A percentile compares a stretch with the other conserved stretches of the same genome.
Conservation (phyloP, 2,113 vertebrate species). For the Passer domesticus region DNA sequence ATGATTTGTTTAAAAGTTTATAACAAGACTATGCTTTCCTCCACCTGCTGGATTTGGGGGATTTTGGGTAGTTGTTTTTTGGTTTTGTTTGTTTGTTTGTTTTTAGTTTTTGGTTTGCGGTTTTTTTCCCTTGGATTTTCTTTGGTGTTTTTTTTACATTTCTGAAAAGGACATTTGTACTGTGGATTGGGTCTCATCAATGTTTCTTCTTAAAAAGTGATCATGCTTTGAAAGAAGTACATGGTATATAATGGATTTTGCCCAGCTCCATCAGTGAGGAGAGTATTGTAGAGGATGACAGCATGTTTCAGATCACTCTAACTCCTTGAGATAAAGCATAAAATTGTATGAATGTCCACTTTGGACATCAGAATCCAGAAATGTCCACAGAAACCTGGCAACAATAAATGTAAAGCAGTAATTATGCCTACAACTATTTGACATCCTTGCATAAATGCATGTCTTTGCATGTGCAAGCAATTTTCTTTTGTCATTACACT, state of each 20-base stretch:
- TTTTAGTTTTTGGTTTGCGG: neutral
- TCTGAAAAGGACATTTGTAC: neutral
- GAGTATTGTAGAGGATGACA: neutral
- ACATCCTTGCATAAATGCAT: neutral
- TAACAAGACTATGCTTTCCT: neutral
- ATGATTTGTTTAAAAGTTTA: neutral
- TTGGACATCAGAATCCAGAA: neutral
- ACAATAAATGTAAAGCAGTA: neutral
- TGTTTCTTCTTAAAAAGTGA: neutral
- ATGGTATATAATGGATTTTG: neutral
- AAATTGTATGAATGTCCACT: neutral
- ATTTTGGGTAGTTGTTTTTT: neutral
- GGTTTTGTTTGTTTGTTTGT: neutral
- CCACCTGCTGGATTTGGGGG: accelerated
- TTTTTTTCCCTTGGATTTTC: neutral
- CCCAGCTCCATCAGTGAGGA: neutral
- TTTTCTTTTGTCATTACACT: neutral
- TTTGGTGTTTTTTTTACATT: neutral
- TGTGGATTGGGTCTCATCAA: no score
- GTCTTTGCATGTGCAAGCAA: accelerated
- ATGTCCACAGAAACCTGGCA: neutral
- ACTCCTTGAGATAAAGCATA: neutral
- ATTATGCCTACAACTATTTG: accelerated
- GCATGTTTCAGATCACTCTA: neutral
- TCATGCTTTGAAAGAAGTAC: neutral